Percentiles rank a stretch among this genome's conserved stretches.
These are phyloP conservation scores for Spodoptera exigua DNA, from an alignment of 2,888 invertebrate species.

Conservation along the genomic window DNA sequence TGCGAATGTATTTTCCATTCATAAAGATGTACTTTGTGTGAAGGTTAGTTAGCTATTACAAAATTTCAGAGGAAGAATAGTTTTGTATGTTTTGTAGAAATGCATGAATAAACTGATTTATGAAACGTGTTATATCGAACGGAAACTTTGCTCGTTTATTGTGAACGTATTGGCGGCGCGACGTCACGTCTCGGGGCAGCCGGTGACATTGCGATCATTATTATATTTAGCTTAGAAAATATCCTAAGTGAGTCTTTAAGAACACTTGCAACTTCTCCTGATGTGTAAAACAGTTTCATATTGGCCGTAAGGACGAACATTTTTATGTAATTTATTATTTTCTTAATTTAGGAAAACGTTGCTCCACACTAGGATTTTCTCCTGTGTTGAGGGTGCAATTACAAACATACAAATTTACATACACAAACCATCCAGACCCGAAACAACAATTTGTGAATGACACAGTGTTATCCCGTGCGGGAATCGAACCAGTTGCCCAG, in stretches of 20 bases:
- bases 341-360: not conserved
- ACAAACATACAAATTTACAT: too few relatives aligned
- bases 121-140: conserved; percentile 20
- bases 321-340: too few relatives aligned
- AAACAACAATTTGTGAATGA: too few relatives aligned
- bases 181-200: conserved; percentile 13
- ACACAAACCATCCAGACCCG: too few relatives aligned
- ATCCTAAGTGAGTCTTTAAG: conserved; percentile 4
- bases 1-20: conserved; percentile 34
- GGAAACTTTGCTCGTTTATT: conserved; percentile 27
- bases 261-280: conserved; percentile 14
- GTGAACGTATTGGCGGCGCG: conserved; percentile 4
- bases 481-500: too few relatives aligned
- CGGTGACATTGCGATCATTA: conserved; percentile 22
- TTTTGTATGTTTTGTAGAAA: conserved; percentile 12
- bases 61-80: conserved; percentile 20
- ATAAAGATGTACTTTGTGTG: conserved; percentile 28
- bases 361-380: too few relatives aligned
- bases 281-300: conserved; percentile 12
- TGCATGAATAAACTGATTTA: conserved; percentile 26
- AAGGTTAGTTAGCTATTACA: conserved; percentile 17
- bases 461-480: too few relatives aligned
- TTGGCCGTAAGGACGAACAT: conserved; percentile 1
- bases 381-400: too few relatives aligned
- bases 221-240: conserved; percentile 24